These are phyloP conservation scores for Machaerirhynchus nigripectus DNA, from an alignment of 2,113 vertebrate genomes.

Conservation along the genomic window DNA sequence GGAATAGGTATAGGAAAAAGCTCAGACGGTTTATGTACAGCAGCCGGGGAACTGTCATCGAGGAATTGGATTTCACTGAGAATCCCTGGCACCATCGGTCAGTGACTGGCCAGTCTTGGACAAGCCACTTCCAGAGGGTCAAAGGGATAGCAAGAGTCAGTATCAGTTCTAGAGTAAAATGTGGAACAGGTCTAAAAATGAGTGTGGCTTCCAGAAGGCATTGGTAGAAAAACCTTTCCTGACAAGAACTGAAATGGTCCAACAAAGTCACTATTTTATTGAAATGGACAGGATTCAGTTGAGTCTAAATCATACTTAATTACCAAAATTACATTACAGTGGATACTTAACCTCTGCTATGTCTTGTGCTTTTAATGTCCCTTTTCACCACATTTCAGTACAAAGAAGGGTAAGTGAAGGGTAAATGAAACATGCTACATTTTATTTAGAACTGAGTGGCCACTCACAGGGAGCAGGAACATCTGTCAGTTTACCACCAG, in stretches of 20 bases:
- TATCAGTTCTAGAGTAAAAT: neutral
- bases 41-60: neutral
- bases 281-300: neutral
- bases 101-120: neutral
- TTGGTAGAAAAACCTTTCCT: neutral
- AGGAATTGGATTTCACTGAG: neutral
- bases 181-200: neutral
- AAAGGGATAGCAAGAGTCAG: neutral
- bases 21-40: neutral
- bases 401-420: neutral
- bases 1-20: neutral
- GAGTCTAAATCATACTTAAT: neutral
- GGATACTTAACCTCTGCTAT: neutral
- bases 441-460: neutral
- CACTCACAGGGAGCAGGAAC: neutral
- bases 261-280: neutral
- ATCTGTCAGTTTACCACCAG: neutral
- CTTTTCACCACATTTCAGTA: neutral
- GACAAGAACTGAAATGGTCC: neutral
- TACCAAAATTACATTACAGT: neutral
- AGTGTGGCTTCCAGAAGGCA: neutral
- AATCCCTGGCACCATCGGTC: fast-evolving
- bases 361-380: neutral
- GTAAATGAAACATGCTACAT: neutral
- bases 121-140: neutral